These are phyloP conservation scores for Notarius quadriscutis DNA, from an alignment of 2,113 vertebrate species.

Conservation along the genomic window DNA sequence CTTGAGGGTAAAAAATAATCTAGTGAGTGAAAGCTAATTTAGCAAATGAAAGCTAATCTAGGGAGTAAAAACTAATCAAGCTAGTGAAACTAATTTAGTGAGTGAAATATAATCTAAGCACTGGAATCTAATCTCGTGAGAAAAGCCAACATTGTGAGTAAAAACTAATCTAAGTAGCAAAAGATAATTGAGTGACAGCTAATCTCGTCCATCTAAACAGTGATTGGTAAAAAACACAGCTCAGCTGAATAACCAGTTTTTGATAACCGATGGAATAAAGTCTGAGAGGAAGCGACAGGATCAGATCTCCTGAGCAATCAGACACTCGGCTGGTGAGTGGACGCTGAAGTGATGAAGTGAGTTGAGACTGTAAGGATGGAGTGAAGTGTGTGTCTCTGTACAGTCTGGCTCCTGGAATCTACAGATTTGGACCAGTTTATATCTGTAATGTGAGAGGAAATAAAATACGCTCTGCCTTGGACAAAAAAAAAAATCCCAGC, in stretches of 20 bases:
- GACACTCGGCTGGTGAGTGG: not conserved
- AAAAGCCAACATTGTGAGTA: no score
- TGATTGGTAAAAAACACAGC: no score
- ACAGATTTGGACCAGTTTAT: constrained; percentile 29
- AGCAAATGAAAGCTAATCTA: not conserved
- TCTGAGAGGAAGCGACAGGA: not conserved
- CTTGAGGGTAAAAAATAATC: not conserved
- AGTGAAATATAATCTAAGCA: no score
- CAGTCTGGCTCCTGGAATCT: constrained; percentile 15
- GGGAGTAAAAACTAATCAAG: no score
- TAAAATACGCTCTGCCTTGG: constrained; percentile 64
- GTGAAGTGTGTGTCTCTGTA: constrained; percentile 27
- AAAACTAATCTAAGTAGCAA: no score
- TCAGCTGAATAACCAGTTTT: not conserved
- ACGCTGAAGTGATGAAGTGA: not conserved
- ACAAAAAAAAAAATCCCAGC: constrained; percentile 46
- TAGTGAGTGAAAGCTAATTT: not conserved
- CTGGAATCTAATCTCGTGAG: no score
- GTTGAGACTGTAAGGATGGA: constrained; percentile 20
- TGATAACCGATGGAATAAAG: not conserved
- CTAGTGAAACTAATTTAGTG: no score
- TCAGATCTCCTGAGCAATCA: not conserved
- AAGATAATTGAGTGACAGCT: no score
- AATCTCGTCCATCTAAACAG: no score
- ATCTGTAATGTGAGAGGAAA: constrained; percentile 68